Evolutionary conservation across 1,140 invertebrate species (phyloP).

Genomic region (Aculops lycopersici): DNA sequence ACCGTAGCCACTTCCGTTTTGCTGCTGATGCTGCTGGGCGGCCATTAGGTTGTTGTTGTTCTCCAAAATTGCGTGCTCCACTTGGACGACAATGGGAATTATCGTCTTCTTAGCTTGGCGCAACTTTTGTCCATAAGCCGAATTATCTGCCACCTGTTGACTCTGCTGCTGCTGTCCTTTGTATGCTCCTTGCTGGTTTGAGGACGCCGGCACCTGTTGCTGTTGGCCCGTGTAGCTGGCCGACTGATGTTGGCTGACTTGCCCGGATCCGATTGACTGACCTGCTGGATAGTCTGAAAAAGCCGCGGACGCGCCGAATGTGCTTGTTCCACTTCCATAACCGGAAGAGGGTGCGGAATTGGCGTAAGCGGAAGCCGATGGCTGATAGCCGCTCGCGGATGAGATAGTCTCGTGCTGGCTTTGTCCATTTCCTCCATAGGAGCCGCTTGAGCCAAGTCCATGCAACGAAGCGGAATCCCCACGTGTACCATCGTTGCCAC

Average conservation of each 20-base stretch:
- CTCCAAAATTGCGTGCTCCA: background rate
- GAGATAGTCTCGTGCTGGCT: background rate
- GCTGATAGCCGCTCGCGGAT: background rate
- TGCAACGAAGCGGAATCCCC: background rate
- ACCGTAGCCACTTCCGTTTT: background rate
- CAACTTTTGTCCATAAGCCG: too few relatives aligned
- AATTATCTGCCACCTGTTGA: too few relatives aligned
- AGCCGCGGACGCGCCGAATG: background rate
- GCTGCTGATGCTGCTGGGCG: background rate
- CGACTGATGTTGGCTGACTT: background rate
- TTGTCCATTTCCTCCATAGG: background rate
- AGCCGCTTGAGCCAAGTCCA: background rate
- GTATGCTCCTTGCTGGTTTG: too few relatives aligned
- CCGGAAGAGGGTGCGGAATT: background rate
- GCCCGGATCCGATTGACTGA: too few relatives aligned
- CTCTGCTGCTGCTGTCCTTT: too few relatives aligned
- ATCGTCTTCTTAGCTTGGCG: background rate
- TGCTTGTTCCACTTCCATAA: background rate
- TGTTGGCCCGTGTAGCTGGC: background rate
- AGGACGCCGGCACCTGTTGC: too few relatives aligned
- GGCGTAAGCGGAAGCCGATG: background rate
- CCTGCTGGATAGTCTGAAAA: background rate
- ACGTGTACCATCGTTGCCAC: too few relatives aligned
- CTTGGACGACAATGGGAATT: background rate
- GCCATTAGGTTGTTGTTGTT: background rate